Conservation (phyloP, 2,888 invertebrate species). For the Brenthis hecate region DNA sequence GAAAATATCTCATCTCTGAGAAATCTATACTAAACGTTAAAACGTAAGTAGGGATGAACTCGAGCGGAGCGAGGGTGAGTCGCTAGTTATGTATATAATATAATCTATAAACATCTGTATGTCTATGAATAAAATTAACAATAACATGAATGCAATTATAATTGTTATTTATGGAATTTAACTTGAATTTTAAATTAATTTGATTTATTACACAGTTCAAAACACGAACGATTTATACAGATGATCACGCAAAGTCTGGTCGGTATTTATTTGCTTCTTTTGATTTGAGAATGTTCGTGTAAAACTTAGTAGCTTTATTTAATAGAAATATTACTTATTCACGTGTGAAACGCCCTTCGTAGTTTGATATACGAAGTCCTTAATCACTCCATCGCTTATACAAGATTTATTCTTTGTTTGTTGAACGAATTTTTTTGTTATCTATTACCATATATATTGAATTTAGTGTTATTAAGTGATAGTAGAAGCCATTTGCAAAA, state of each 20-base stretch:
- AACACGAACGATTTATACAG: conserved; percentile 30
- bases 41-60: too few relatives aligned
- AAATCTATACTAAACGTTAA: too few relatives aligned
- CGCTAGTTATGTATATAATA: not conserved
- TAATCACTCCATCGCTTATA: conserved; percentile 72
- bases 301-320: conserved; percentile 26
- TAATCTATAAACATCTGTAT: not conserved
- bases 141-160: conserved; percentile 15
- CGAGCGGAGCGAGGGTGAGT: too few relatives aligned
- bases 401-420: conserved; percentile 76
- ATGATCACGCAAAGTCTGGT: conserved; percentile 32
- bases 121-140: not conserved
- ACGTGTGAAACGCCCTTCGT: conserved; percentile 62
- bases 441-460: conserved; percentile 46
- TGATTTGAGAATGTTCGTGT: conserved; percentile 17
- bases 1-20: too few relatives aligned
- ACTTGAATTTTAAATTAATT: conserved; percentile 23
- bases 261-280: conserved; percentile 29
- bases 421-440: conserved; percentile 58
- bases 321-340: conserved; percentile 46
- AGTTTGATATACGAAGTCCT: conserved; percentile 71
- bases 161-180: conserved; percentile 19
- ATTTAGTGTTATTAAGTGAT: conserved; percentile 44
- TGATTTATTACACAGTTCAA: conserved; percentile 35
- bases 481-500: conserved; percentile 40